Conservation (phyloP, 2,113 vertebrate species). For the Microtus oregoni region DNA sequence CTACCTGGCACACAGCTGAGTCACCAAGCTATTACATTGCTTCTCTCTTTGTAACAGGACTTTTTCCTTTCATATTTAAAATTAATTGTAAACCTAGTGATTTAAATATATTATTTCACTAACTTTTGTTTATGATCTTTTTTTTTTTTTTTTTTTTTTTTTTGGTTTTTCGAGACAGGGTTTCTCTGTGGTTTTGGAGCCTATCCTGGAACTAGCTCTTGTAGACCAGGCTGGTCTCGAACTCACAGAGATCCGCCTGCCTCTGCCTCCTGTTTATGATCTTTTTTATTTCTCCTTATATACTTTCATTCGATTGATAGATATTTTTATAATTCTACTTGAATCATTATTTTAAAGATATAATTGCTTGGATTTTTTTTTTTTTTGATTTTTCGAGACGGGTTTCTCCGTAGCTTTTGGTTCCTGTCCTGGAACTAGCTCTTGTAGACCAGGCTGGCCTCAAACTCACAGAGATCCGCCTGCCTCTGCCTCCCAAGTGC, state of each 20-base stretch:
- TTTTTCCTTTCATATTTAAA: conserved; percentile 1
- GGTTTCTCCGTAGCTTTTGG: too few species aligned
- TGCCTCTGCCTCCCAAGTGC: too few species aligned
- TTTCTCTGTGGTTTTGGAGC: too few species aligned
- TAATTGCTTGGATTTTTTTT: conserved; percentile 1
- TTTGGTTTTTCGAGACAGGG: too few species aligned
- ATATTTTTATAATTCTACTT: background rate
- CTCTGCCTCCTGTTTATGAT: background rate
- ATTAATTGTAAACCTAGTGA: background rate
- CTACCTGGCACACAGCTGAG: background rate
- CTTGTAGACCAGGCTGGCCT: too few species aligned
- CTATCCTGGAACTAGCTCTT: too few species aligned
- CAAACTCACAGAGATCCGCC: too few species aligned
- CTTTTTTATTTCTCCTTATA: background rate
- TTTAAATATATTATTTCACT: background rate
- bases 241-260: too few species aligned
- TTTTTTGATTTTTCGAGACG: too few species aligned
- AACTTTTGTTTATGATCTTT: background rate
- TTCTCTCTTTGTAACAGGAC: background rate
- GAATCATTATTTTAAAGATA: background rate
- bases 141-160: too few species aligned
- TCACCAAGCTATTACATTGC: background rate
- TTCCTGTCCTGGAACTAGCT: too few species aligned
- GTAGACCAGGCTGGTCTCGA: too few species aligned
- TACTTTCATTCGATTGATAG: background rate